These are phyloP conservation scores for Leptinotarsa tumamoca DNA, from an alignment of 2,888 invertebrate species.

Conservation along the genomic window DNA sequence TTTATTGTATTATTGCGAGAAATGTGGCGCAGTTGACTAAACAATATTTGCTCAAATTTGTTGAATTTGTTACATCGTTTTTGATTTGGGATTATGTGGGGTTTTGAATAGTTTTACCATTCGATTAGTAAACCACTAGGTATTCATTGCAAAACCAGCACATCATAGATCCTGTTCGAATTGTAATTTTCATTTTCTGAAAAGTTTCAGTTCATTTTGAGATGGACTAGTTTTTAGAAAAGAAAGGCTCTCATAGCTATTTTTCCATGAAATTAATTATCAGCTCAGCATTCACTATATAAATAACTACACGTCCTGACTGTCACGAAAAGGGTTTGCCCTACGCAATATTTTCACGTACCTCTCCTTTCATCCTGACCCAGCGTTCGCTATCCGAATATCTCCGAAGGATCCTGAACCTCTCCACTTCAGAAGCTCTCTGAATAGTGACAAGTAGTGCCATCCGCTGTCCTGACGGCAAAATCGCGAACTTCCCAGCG, in stretches of 20 bases:
- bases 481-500: conserved; percentile 45
- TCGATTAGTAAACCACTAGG: no score
- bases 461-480: conserved; percentile 56
- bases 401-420: conserved; percentile 44
- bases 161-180: no score
- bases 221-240: no score
- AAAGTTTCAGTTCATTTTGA: no score
- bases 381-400: conserved; percentile 31
- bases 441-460: conserved; percentile 52
- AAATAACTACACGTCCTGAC: not conserved
- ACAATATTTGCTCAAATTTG: no score
- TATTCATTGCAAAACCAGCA: no score
- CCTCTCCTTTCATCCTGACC: conserved; percentile 18
- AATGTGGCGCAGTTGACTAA: no score
- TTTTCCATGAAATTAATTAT: not conserved
- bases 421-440: conserved; percentile 50
- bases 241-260: not conserved
- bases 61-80: no score
- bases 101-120: no score
- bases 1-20: no score
- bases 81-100: no score
- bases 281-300: not conserved
- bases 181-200: no score
- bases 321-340: conserved; percentile 3
- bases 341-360: conserved; percentile 22